Conservation (phyloP, 1,140 invertebrate genomes). For the Drosophila auraria region DNA sequence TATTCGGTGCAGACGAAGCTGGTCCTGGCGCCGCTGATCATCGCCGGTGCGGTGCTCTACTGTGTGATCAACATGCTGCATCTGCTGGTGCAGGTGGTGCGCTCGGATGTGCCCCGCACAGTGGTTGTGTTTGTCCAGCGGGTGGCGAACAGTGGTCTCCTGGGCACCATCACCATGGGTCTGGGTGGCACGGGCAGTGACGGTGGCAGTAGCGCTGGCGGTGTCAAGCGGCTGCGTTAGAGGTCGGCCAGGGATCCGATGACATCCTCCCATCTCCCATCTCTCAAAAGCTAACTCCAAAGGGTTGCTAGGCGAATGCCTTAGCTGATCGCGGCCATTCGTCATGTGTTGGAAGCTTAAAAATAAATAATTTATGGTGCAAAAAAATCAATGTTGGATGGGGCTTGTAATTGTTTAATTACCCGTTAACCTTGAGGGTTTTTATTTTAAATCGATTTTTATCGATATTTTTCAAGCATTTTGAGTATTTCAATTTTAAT, state of each 20-base stretch:
- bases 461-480: background rate
- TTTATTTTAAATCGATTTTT: background rate
- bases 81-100: conserved; percentile 56
- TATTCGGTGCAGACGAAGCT: conserved; percentile 63
- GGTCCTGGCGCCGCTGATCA: conserved; percentile 56
- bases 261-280: background rate
- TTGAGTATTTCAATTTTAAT: background rate
- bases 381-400: too few relatives aligned
- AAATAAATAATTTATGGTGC: too few relatives aligned
- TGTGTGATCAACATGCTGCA: conserved; percentile 60
- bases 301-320: too few relatives aligned
- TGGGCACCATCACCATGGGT: conserved; percentile 26
- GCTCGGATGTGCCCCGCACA: conserved; percentile 61
- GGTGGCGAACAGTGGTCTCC: conserved; percentile 27
- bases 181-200: background rate
- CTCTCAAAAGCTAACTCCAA: too few relatives aligned
- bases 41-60: conserved; percentile 56
- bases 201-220: background rate
- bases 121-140: conserved; percentile 65
- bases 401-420: background rate
- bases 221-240: background rate
- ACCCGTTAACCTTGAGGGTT: background rate
- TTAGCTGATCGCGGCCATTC: background rate
- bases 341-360: background rate
- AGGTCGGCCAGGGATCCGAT: background rate